Percentiles rank a stretch among this genome's conserved stretches.
phyloP scores from a whole-genome alignment of 2,888 invertebrate genomes.

The Aporophyla nigra region DNA sequence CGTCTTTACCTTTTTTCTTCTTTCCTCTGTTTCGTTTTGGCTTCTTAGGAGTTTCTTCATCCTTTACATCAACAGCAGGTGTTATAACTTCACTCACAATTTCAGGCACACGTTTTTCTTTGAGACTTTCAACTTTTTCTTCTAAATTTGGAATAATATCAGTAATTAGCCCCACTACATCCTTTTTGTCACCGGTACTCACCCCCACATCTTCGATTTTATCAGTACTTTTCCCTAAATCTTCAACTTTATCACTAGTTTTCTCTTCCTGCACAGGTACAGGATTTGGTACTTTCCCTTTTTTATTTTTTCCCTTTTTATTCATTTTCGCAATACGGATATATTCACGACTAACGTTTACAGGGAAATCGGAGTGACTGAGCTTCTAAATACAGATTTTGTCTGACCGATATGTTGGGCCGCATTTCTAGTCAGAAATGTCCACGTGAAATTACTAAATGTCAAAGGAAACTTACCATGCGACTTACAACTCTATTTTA shows the following conservation, averaged over 20 bases:
- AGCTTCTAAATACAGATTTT: conserved; percentile 82
- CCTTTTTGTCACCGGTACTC: conserved; percentile 33
- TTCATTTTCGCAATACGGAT: conserved; percentile 77
- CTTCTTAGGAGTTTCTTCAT: conserved; percentile 82
- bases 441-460: conserved; percentile 82
- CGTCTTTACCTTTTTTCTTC: conserved; percentile 80
- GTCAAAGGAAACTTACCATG: conserved; percentile 72
- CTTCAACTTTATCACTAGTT: conserved; percentile 44
- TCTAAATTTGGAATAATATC: conserved; percentile 64
- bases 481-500: conserved; percentile 51
- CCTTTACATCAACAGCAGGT: conserved; percentile 63
- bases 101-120: conserved; percentile 63
- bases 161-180: conserved; percentile 49
- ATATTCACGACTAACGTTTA: conserved; percentile 64
- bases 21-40: conserved; percentile 87
- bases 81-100: conserved; percentile 69
- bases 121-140: conserved; percentile 56
- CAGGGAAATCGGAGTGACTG: conserved; percentile 74
- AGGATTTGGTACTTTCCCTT: conserved; percentile 75
- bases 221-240: conserved; percentile 40
- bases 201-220: conserved; percentile 35
- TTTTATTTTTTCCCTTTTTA: conserved; percentile 86
- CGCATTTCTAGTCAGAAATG: conserved; percentile 82
- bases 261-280: conserved; percentile 66
- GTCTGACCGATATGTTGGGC: conserved; percentile 85